phyloP scores from a whole-genome alignment of 1,140 invertebrate species.

The Laupala kohalensis region DNA sequence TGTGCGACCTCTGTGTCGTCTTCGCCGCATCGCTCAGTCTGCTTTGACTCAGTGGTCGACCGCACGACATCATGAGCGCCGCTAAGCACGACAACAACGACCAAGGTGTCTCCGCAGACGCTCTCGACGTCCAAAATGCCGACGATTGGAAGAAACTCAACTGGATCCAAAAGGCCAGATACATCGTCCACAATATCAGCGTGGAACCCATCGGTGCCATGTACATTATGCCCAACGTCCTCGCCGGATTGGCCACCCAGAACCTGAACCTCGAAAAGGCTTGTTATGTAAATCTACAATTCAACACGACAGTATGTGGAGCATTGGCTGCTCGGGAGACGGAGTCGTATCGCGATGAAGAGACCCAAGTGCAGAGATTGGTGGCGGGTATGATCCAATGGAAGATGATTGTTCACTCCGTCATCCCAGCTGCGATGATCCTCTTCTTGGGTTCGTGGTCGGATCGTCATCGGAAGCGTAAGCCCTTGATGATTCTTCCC shows the following conservation, averaged over 20 bases:
- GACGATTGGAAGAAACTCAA: not conserved
- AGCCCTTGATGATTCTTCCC: slow-evolving; percentile 71
- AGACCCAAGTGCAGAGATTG: slow-evolving; percentile 58
- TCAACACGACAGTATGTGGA: slow-evolving; percentile 53
- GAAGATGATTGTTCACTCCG: slow-evolving; percentile 64
- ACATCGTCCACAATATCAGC: slow-evolving; percentile 44
- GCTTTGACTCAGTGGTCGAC: too few relatives aligned
- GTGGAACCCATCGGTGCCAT: slow-evolving; percentile 66
- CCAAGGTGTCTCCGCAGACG: too few relatives aligned
- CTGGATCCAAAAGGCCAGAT: not conserved
- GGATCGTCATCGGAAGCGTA: slow-evolving; percentile 56
- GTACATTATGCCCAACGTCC: slow-evolving; percentile 66
- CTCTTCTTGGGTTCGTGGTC: slow-evolving; percentile 68
- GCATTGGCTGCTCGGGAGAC: slow-evolving; percentile 53
- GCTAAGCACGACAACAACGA: too few relatives aligned
- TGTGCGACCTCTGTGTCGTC: too few relatives aligned
- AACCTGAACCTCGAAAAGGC: slow-evolving; percentile 74
- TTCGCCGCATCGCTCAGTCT: too few relatives aligned
- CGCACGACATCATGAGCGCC: too few relatives aligned
- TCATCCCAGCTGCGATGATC: slow-evolving; percentile 56
- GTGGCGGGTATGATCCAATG: slow-evolving; percentile 65
- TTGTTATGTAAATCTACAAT: slow-evolving; percentile 62
- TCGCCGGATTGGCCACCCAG: slow-evolving; percentile 62
- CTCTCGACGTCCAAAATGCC: not conserved
- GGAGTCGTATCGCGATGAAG: slow-evolving; percentile 51